These are phyloP conservation scores for Zaprionus kolodkinae DNA, from an alignment of 1,140 invertebrate species.

Conservation along the genomic window DNA sequence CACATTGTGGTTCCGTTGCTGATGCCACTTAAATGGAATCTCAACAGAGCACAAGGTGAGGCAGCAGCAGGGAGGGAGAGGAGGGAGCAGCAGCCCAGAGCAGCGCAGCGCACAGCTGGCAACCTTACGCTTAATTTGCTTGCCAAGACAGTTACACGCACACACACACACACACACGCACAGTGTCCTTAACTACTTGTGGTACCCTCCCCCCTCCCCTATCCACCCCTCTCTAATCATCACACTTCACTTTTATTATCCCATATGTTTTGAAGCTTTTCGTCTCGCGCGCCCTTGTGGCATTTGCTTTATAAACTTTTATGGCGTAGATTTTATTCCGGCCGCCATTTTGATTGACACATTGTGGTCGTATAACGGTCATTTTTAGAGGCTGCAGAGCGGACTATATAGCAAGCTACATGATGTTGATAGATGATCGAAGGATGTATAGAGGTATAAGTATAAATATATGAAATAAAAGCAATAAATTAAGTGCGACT, in stretches of 20 bases:
- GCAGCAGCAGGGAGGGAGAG: too few species aligned
- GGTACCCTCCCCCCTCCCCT: neutral
- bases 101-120: constrained; percentile 9
- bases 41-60: constrained; percentile 3
- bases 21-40: constrained; percentile 29
- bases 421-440: too few species aligned
- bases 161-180: neutral
- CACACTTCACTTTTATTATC: constrained; percentile 1
- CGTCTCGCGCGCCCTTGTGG: neutral
- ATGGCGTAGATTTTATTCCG: constrained; percentile 19
- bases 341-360: constrained; percentile 24
- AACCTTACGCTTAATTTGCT: constrained; percentile 32
- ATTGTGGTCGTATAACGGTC: constrained; percentile 25
- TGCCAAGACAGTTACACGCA: constrained; percentile 1
- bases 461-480: too few species aligned
- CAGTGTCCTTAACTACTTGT: neutral
- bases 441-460: too few species aligned
- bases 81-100: neutral
- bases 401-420: too few species aligned
- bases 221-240: constrained; percentile 14
- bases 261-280: constrained; percentile 12
- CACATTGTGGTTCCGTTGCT: constrained; percentile 15
- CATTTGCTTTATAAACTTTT: constrained; percentile 27
- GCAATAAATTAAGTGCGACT: too few species aligned
- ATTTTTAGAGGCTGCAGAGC: neutral